phyloP scores from a whole-genome alignment of 2,113 vertebrate species.

The Plectropomus leopardus region DNA sequence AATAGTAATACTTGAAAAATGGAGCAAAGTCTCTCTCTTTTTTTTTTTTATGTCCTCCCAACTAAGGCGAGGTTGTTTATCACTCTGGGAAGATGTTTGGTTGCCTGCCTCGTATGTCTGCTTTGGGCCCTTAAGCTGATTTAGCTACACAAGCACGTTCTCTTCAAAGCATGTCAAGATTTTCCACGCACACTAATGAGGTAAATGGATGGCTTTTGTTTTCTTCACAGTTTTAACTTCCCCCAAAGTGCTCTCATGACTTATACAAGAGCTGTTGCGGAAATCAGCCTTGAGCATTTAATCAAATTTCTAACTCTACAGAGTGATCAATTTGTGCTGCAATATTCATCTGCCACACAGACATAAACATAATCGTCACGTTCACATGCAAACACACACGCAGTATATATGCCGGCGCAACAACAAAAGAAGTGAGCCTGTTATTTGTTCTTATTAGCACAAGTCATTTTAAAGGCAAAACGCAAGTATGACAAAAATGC shows the following conservation, averaged over 20 bases:
- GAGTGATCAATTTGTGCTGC: slow-evolving; percentile 72
- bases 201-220: slow-evolving; percentile 82
- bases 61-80: slow-evolving; percentile 73
- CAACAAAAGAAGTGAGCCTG: slow-evolving; percentile 13
- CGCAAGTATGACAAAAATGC: slow-evolving; percentile 14
- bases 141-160: slow-evolving; percentile 72
- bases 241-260: slow-evolving; percentile 75
- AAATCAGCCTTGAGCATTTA: slow-evolving; percentile 72
- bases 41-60: slow-evolving; percentile 63
- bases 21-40: slow-evolving; percentile 65
- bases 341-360: slow-evolving; percentile 61
- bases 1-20: slow-evolving; percentile 72
- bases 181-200: slow-evolving; percentile 81
- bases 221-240: slow-evolving; percentile 75
- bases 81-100: slow-evolving; percentile 73
- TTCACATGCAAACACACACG: neutral
- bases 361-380: slow-evolving; percentile 17
- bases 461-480: slow-evolving; percentile 21
- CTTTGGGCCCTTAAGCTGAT: slow-evolving; percentile 75
- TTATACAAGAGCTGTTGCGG: slow-evolving; percentile 69
- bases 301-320: slow-evolving; percentile 73
- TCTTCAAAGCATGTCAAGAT: slow-evolving; percentile 78
- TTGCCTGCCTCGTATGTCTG: slow-evolving; percentile 70
- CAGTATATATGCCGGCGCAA: neutral
- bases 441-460: slow-evolving; percentile 48